Evolutionary conservation across 2,113 vertebrate genomes (phyloP).

Genomic region (Melanotaenia duboulayi): DNA sequence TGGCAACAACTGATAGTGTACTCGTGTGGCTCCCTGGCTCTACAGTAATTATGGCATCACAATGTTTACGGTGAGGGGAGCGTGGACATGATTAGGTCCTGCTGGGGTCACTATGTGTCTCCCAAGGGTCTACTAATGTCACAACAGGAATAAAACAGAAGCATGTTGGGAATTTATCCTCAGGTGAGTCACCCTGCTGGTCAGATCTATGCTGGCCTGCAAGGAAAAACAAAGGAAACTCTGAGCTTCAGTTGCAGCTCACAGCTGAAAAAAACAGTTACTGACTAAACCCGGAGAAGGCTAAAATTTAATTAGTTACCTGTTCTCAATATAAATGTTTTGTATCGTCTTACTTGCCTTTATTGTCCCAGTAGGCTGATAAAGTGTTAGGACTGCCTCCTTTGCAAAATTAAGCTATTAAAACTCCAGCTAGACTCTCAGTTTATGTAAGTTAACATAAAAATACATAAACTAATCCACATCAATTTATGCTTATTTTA

Average conservation of each 20-base stretch:
- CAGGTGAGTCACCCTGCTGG: neutral
- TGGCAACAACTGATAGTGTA: neutral
- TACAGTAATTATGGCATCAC: conserved; percentile 23
- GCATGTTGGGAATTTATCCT: neutral
- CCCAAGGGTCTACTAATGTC: neutral
- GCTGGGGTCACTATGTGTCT: conserved; percentile 17
- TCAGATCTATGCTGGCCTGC: neutral
- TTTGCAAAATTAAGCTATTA: too few relatives aligned
- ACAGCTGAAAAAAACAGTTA: too few relatives aligned
- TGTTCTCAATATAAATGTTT: too few relatives aligned
- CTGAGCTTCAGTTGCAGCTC: too few relatives aligned
- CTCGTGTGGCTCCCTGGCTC: conserved; percentile 2
- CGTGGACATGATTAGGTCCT: conserved; percentile 25
- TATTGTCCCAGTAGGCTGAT: too few relatives aligned
- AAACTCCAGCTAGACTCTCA: neutral
- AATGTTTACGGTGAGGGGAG: conserved; percentile 18
- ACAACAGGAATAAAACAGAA: neutral
- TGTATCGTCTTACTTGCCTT: too few relatives aligned
- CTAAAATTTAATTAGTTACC: too few relatives aligned
- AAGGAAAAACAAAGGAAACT: too few relatives aligned
- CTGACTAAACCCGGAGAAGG: too few relatives aligned
- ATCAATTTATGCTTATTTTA: neutral
- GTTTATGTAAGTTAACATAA: too few relatives aligned
- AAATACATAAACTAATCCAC: too few relatives aligned
- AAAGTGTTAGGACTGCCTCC: too few relatives aligned